These are phyloP conservation scores for Oenanthe melanoleuca DNA, from an alignment of 2,113 vertebrate genomes.

Conservation along the genomic window DNA sequence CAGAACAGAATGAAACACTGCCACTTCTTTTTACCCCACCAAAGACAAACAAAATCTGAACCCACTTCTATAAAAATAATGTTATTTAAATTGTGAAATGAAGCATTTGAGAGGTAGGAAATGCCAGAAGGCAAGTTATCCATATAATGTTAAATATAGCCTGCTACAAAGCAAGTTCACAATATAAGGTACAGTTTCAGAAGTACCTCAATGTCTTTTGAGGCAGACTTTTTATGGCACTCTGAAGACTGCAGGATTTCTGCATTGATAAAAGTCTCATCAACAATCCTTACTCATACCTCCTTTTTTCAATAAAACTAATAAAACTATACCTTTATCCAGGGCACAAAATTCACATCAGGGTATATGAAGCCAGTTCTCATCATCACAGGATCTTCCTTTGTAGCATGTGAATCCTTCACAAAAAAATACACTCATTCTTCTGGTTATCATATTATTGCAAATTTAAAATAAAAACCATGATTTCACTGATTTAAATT, in stretches of 20 bases:
- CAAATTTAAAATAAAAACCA: not conserved
- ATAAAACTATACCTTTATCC: not conserved
- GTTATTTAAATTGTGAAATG: not conserved
- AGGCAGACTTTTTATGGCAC: not conserved
- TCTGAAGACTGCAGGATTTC: not conserved
- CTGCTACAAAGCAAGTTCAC: not conserved
- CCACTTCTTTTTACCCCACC: not conserved
- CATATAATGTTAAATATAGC: not conserved
- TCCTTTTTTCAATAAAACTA: not conserved
- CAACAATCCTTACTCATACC: not conserved
- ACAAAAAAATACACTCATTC: not conserved
- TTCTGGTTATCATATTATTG: not conserved
- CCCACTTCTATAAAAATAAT: not conserved
- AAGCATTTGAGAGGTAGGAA: not conserved
- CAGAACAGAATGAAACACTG: not conserved
- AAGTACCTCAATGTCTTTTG: not conserved
- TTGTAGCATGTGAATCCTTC: not conserved
- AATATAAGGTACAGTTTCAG: not conserved
- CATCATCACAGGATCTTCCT: not conserved
- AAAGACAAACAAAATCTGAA: not conserved
- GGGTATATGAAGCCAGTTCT: not conserved
- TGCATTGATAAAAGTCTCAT: not conserved
- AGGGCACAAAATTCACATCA: not conserved
- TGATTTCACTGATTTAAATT: not conserved
- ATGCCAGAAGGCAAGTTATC: not conserved